Evolutionary conservation across 1,140 invertebrate genomes (phyloP).

Genomic region (Halyomorpha halys): DNA sequence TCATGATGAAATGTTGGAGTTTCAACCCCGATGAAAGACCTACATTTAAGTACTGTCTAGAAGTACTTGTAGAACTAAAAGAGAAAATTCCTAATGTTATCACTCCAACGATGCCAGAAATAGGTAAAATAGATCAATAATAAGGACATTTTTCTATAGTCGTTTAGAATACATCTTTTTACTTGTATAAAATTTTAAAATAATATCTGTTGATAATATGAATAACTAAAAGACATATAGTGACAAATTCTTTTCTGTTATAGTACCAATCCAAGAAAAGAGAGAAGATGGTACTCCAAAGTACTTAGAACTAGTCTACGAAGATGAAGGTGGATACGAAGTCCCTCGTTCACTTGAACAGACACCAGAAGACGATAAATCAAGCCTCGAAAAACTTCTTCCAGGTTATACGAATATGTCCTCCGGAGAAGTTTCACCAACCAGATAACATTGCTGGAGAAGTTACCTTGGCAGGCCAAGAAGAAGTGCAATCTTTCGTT

Average conservation of each 20-base stretch:
- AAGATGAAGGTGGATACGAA: constrained; percentile 38
- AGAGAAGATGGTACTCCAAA: constrained; percentile 35
- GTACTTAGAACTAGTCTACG: constrained; percentile 41
- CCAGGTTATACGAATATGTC: constrained; percentile 19
- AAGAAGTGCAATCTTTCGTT: too few relatives aligned
- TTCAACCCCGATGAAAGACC: constrained; percentile 61
- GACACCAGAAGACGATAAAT: constrained; percentile 24
- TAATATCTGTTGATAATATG: too few relatives aligned
- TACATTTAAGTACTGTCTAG: constrained; percentile 63
- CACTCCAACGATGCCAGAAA: neutral
- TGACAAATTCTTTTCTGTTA: too few relatives aligned
- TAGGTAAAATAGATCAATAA: neutral
- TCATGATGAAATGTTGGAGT: constrained; percentile 72
- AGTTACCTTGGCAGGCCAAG: too few relatives aligned
- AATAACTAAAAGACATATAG: too few relatives aligned
- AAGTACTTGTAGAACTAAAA: constrained; percentile 43
- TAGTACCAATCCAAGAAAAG: neutral
- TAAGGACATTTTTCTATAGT: too few relatives aligned
- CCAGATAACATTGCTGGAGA: neutral
- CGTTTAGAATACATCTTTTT: too few relatives aligned
- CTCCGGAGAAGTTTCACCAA: neutral
- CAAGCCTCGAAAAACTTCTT: constrained; percentile 29
- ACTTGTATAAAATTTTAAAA: neutral
- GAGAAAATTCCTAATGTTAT: constrained; percentile 27
- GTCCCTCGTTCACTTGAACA: constrained; percentile 33